Conservation (phyloP, 2,113 vertebrate genomes). For the Danionella cerebrum region DNA sequence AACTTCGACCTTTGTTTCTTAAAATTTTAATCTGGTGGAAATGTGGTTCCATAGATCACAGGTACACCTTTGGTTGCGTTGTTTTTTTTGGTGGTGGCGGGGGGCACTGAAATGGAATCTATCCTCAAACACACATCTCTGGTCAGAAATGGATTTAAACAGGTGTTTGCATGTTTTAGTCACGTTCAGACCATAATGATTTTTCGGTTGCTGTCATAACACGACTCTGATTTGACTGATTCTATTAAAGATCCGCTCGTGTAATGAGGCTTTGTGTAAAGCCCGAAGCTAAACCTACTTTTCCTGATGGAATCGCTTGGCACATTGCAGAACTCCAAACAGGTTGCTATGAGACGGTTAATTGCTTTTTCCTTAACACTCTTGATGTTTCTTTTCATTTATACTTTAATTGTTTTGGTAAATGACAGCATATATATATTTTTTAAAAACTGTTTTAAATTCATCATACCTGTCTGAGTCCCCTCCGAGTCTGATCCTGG, state of each 20-base stretch:
- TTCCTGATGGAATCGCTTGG: neutral
- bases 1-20: no score
- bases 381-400: neutral
- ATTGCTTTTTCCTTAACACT: neutral
- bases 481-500: no score
- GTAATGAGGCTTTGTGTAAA: constrained; percentile 12
- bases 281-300: constrained; percentile 1
- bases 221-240: constrained; percentile 32
- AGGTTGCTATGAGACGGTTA: neutral
- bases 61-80: no score
- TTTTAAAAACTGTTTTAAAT: no score
- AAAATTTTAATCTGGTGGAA: no score
- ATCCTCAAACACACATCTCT: no score
- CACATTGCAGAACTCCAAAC: neutral
- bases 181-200: constrained; percentile 23
- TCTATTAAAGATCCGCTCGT: constrained; percentile 22
- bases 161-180: neutral
- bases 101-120: no score
- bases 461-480: no score
- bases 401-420: neutral
- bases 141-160: no score
- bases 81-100: no score
- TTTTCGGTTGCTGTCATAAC: constrained; percentile 25
- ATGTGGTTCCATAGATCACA: no score
- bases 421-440: neutral